Conservation (phyloP, 2,113 vertebrate species). For the Oxygymnocypris stewartii region DNA sequence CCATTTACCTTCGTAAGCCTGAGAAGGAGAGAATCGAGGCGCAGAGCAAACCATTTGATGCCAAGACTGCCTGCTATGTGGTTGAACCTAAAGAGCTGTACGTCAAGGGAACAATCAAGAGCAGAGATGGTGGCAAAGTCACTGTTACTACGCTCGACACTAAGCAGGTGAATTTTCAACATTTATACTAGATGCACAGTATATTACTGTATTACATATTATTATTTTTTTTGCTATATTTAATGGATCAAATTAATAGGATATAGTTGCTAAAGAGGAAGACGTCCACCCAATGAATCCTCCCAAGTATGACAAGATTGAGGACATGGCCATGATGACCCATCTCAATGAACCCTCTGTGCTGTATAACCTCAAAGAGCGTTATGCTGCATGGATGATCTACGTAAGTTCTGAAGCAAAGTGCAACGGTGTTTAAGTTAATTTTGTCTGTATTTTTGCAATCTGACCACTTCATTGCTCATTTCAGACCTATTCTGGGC, state of each 20-base stretch:
- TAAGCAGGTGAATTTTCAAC: conserved; percentile 64
- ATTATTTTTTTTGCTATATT: neutral
- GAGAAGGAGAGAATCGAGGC: conserved; percentile 79
- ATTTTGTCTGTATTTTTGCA: neutral
- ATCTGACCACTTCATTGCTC: neutral
- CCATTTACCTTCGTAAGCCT: conserved; percentile 74
- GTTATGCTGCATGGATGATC: conserved; percentile 84
- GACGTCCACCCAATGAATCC: conserved; percentile 75
- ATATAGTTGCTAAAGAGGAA: conserved; percentile 74
- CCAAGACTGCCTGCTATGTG: conserved; percentile 79
- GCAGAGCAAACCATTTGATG: conserved; percentile 78
- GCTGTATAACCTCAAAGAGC: conserved; percentile 85
- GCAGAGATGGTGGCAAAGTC: conserved; percentile 73
- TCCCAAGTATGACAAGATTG: conserved; percentile 80
- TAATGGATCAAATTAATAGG: conserved; percentile 10
- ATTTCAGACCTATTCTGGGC: conserved; percentile 44
- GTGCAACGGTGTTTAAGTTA: neutral
- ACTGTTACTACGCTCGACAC: conserved; percentile 73
- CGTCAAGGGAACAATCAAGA: conserved; percentile 76
- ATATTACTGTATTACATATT: neutral
- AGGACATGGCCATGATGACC: conserved; percentile 86
- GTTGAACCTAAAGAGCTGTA: conserved; percentile 73
- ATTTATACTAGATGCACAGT: neutral
- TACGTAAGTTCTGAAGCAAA: neutral
- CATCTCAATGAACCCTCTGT: conserved; percentile 79